A percentile compares a stretch with the other conserved stretches of the same genome.
Conservation (phyloP, 2,888 invertebrate species). For the Erebia ligea region DNA sequence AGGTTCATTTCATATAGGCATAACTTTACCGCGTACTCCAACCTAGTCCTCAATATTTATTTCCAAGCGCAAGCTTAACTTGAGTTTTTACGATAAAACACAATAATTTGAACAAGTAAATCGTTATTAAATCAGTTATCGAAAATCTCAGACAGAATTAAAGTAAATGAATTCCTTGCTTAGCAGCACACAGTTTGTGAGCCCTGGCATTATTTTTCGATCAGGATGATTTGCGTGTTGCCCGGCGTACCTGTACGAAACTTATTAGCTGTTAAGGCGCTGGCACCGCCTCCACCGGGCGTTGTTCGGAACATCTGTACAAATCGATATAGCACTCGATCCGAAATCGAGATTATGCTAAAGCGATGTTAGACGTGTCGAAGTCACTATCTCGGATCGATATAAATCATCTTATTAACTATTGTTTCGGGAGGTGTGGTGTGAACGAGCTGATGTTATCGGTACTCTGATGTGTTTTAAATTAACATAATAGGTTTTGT, state of each 20-base stretch:
- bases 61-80: too few relatives aligned
- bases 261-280: conserved; percentile 32
- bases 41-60: too few relatives aligned
- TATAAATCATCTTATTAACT: conserved; percentile 84
- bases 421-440: conserved; percentile 83
- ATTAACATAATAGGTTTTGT: conserved; percentile 84
- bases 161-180: background rate
- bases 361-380: conserved; percentile 81
- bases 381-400: conserved; percentile 76
- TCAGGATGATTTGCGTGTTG: conserved; percentile 28
- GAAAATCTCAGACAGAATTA: background rate
- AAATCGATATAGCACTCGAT: conserved; percentile 75
- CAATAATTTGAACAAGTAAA: background rate
- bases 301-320: conserved; percentile 64
- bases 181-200: conserved; percentile 1
- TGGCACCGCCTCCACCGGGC: conserved; percentile 30
- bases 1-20: too few relatives aligned
- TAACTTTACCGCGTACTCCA: too few relatives aligned
- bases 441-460: conserved; percentile 81
- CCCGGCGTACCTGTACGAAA: conserved; percentile 14
- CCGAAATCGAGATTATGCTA: conserved; percentile 78
- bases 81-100: background rate
- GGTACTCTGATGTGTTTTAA: conserved; percentile 79
- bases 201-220: conserved; percentile 7
- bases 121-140: background rate